Evolutionary conservation across 2,888 invertebrate species (phyloP), one percentile per base, ranked within the genome.

Genomic region (Leptopilina syphax): DNA sequence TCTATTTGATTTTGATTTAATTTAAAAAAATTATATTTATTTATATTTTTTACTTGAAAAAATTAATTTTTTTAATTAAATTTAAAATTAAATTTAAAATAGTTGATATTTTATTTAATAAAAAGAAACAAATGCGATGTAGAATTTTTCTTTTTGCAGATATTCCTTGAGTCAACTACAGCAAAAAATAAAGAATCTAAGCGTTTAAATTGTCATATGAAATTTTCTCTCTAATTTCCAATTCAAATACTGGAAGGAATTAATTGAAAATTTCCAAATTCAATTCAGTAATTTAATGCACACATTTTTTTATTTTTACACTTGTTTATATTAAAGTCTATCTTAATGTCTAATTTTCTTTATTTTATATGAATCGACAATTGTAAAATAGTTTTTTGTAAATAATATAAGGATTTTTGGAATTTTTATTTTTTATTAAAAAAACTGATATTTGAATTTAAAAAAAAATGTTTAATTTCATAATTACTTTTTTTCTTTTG

Each of bases 111-210:
- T 12, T 34, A 18, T 27, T 18, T 13, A 0, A 66, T 18, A 8
- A n/a, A 65, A 47, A n/a, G 13, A 44, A 44, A 44, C 5, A 44
- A 41, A 68, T 34, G 34, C 27, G 0, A 27, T 27, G 27, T 27
- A 27, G 0, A 34, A 34, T 34, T 34, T 34, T 34, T 34, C 67
- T 65, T 50, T 54, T 86, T 84, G 44, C 66, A 87, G 87, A 50
- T 87, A 85, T 63, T 83, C 83, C 10, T 84, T 84, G 79, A 83
- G 77, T 66, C 84, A 85, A 68, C 78, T 87, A 47, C 73, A 73
- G 57, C 54, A 73, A 41, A 73, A n/a, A 34, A n/a, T 73, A 7
- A 27, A 8, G 10, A 73, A 34, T 34, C 18, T 24, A n/a, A 63
- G 8, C 6, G 18, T 63, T 63, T 6, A 3, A 24, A 24, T 34